Evolutionary conservation across 2,113 vertebrate genomes (phyloP), one percentile per base, ranked within the genome.

Genomic region (Cottus gobio): DNA sequence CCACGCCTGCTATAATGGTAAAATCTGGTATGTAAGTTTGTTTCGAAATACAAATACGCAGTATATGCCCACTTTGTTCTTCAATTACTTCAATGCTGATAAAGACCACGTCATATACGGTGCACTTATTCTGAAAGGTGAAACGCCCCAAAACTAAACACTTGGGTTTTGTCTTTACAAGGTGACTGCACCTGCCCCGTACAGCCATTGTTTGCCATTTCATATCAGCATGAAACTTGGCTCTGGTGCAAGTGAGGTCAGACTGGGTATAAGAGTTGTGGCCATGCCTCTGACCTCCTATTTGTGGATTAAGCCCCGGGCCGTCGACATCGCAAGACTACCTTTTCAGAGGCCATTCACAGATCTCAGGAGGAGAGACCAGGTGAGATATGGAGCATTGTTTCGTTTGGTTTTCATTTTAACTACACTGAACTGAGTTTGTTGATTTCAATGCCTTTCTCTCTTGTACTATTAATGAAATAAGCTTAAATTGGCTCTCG

Each of bases 111-210:
- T 66, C 26, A 76, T 70, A 54, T 37, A 58, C 80, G 71, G 52
- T 48, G 42, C 69, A 79, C 48, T 39, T 6, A 4, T 63, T 80
- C 72, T 79, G 7, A 88, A 85, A 65, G 11, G 7, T 31, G 54
- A 48, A 84, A 91, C 88, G 26, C 93, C 93, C 82, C 39, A 79
- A 93, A 92, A 75, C 54, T 89, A 94, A 95, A 94, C 89, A 93
- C 63, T 80, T 78, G 5, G 54, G 9, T 58, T 86, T 84, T 83
- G 11, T 63, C 52, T 61, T 77, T 70, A 66, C 57, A 61, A 30
- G 37, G 46, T 69, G 72, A 83, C 83, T 73, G 61, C 34, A 58
- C 57, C 48, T 64, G 42, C 57, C 24, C n/a, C n/a, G n/a, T n/a
- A n/a, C 9, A 60, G 65, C 71, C 62, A 79, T 30, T 79, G 71